Evolutionary conservation across 1,140 invertebrate species (phyloP).

Genomic region (Meteorus sp.): DNA sequence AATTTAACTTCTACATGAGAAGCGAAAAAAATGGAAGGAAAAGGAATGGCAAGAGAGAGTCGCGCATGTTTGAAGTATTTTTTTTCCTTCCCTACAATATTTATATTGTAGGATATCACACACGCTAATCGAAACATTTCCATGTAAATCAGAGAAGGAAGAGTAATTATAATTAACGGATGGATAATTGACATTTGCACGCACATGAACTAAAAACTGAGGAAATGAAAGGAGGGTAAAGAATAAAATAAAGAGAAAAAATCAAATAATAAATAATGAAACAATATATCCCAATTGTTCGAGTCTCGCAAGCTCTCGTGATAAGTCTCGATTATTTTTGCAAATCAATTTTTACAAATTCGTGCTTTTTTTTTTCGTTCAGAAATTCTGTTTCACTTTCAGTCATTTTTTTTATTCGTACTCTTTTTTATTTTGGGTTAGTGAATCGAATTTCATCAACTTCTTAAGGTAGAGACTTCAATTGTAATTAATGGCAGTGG

Average conservation of each 20-base stretch:
- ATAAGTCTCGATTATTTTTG: conserved; percentile 24
- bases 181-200: background rate
- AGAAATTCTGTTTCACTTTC: too few species aligned
- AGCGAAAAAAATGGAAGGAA: too few species aligned
- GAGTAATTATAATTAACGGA: conserved; percentile 6
- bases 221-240: too few species aligned
- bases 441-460: background rate
- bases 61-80: too few species aligned
- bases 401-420: conserved; percentile 1
- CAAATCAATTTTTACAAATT: conserved; percentile 18
- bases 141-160: conserved; percentile 8
- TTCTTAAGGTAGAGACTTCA: background rate
- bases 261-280: background rate
- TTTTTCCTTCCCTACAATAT: too few species aligned
- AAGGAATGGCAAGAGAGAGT: too few species aligned
- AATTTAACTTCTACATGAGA: too few species aligned
- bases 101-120: too few species aligned
- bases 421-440: conserved; percentile 1
- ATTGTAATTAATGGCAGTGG: conserved; percentile 55
- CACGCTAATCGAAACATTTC: background rate
- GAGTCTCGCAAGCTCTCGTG: conserved; percentile 18
- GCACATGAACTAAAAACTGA: too few species aligned
- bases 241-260: background rate
- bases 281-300: background rate
- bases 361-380: conserved; percentile 11